Conservation (phyloP, 1,140 invertebrate species). For the Hycleus cichorii region DNA sequence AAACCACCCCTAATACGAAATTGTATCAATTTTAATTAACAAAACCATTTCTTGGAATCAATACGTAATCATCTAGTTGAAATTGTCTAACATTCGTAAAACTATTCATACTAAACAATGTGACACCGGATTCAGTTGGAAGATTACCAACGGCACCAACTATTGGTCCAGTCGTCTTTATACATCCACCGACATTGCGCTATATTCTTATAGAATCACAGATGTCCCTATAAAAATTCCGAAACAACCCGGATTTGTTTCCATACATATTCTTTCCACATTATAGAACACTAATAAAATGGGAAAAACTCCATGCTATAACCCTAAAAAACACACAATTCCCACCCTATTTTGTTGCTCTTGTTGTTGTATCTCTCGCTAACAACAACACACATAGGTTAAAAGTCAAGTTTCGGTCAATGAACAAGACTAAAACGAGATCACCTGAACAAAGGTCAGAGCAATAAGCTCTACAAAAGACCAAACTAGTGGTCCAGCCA, state of each 20-base stretch:
- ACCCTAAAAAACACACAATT: not conserved
- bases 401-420: constrained; percentile 13
- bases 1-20: no score
- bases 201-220: constrained; percentile 31
- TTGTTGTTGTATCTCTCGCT: no score
- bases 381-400: not conserved
- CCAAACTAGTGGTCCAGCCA: constrained; percentile 15
- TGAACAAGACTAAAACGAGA: constrained; percentile 10
- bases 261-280: constrained; percentile 23
- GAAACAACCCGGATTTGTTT: constrained; percentile 26
- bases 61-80: no score
- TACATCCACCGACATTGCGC: constrained; percentile 16
- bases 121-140: constrained; percentile 14
- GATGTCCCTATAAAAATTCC: constrained; percentile 32
- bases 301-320: not conserved
- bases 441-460: not conserved
- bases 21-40: no score
- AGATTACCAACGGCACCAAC: constrained; percentile 27
- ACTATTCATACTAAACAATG: constrained; percentile 8
- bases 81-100: no score
- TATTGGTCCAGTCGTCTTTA: constrained; percentile 31
- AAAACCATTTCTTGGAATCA: no score
- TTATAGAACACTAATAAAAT: constrained; percentile 22
- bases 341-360: no score
- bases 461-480: no score